Conservation (phyloP, 1,140 invertebrate species). For the Sitodiplosis mosellana region DNA sequence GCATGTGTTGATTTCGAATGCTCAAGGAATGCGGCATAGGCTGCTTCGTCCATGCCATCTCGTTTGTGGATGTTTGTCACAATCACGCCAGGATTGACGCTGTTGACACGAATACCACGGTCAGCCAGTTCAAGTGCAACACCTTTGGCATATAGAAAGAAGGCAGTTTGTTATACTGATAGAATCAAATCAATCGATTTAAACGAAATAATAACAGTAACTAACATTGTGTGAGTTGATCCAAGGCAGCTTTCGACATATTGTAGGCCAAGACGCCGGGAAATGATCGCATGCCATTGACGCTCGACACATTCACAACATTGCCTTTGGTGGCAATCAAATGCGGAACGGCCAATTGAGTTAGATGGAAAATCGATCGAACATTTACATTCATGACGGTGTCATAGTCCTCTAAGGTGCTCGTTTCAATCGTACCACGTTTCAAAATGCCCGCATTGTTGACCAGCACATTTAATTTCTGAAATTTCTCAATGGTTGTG, state of each 20-base stretch:
- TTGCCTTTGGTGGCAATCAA: constrained; percentile 57
- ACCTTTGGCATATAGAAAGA: not conserved
- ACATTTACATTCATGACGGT: constrained; percentile 71
- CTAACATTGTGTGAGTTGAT: constrained; percentile 78
- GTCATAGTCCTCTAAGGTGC: constrained; percentile 66
- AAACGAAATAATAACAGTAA: too few species aligned
- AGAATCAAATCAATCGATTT: not conserved
- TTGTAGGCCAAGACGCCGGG: constrained; percentile 62
- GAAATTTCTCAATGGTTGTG: constrained; percentile 46
- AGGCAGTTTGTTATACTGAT: not conserved
- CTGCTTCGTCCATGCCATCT: constrained; percentile 48
- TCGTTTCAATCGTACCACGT: constrained; percentile 64
- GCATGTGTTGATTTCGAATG: constrained; percentile 53
- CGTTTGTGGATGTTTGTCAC: constrained; percentile 55
- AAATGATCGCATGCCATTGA: constrained; percentile 64
- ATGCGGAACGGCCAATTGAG: constrained; percentile 66
- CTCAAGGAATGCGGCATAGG: constrained; percentile 50
- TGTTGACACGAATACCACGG: not conserved
- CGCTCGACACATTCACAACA: constrained; percentile 73
- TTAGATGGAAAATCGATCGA: constrained; percentile 64
- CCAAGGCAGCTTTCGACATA: constrained; percentile 74
- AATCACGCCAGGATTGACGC: constrained; percentile 26
- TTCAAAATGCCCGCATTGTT: constrained; percentile 81
- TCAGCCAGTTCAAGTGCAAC: not conserved
- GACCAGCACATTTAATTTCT: constrained; percentile 56